Percentiles rank a stretch among this genome's conserved stretches.
phyloP scores from a whole-genome alignment of 2,113 vertebrate genomes.

The Dicentrarchus labrax region DNA sequence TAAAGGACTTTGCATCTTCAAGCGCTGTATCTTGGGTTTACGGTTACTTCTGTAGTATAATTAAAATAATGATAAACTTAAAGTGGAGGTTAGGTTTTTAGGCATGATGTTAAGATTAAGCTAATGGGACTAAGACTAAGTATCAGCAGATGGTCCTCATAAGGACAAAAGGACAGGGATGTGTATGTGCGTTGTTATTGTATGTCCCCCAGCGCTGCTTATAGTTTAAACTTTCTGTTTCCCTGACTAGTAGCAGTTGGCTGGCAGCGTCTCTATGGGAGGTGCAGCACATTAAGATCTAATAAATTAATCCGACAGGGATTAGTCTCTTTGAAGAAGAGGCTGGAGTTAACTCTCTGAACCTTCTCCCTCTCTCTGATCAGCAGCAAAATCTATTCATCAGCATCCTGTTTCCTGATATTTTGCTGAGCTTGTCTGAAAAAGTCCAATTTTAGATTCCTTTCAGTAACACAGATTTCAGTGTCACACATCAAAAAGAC shows the following conservation, averaged over 20 bases:
- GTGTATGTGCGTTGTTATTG: not conserved
- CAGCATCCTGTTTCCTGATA: constrained; percentile 59
- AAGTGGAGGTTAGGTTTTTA: not conserved
- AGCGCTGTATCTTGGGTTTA: not conserved
- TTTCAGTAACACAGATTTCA: constrained; percentile 18
- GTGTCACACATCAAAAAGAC: not conserved
- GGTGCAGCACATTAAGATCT: constrained; percentile 64
- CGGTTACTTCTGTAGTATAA: not conserved
- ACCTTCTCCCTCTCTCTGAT: constrained; percentile 27
- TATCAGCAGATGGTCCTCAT: not conserved
- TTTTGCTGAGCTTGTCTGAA: constrained; percentile 24
- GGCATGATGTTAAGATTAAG: not conserved
- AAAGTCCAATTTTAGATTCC: constrained; percentile 19
- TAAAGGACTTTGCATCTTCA: not conserved
- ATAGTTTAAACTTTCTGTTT: constrained; percentile 48
- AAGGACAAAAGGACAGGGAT: constrained; percentile 15
- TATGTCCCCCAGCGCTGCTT: constrained; percentile 36
- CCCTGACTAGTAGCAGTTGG: constrained; percentile 35
- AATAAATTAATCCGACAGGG: constrained; percentile 67
- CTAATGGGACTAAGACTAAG: not conserved
- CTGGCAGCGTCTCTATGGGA: constrained; percentile 66
- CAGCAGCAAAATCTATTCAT: constrained; percentile 48
- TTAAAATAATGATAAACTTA: not conserved
- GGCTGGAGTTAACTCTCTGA: constrained; percentile 48
- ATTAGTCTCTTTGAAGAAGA: constrained; percentile 70